Percentiles rank a stretch among this genome's conserved stretches.
Conservation (phyloP, 2,888 invertebrate genomes). For the Spialia ferax region DNA sequence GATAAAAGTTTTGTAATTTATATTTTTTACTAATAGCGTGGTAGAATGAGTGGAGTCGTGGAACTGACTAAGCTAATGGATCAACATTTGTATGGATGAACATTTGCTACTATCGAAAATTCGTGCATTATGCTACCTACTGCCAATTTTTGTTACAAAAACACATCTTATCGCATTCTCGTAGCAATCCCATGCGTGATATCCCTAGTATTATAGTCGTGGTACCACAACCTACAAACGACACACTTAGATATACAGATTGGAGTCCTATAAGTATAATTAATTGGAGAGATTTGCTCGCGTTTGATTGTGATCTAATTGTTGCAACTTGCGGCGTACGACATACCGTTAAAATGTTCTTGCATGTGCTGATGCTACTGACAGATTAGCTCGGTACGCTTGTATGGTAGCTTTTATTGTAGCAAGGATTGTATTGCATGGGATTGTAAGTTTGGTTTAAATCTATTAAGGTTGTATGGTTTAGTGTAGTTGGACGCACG, state of each 20-base stretch:
- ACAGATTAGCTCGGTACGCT: constrained; percentile 19
- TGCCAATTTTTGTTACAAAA: no score
- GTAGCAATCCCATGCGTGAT: background rate
- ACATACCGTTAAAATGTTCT: constrained; percentile 33
- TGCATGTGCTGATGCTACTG: constrained; percentile 36
- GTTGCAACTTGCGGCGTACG: constrained; percentile 28
- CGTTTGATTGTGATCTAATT: constrained; percentile 39
- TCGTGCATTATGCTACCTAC: background rate
- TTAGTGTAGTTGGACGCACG: no score
- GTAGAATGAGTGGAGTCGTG: no score
- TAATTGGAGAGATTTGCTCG: constrained; percentile 41
- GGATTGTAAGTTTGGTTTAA: no score
- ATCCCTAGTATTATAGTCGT: constrained; percentile 13
- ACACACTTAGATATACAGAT: constrained; percentile 30
- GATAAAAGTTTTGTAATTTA: no score
- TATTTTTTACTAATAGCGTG: no score
- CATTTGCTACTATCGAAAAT: no score
- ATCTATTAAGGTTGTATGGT: no score
- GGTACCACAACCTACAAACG: constrained; percentile 14
- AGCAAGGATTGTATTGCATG: no score
- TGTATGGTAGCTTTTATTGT: no score
- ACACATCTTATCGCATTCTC: background rate
- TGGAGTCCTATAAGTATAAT: constrained; percentile 37
- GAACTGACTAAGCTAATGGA: no score
- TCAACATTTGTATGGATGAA: no score